Base-by-base conservation (phyloP, 2,888 invertebrate species). In the Ichneumoninae sp. region DNA sequence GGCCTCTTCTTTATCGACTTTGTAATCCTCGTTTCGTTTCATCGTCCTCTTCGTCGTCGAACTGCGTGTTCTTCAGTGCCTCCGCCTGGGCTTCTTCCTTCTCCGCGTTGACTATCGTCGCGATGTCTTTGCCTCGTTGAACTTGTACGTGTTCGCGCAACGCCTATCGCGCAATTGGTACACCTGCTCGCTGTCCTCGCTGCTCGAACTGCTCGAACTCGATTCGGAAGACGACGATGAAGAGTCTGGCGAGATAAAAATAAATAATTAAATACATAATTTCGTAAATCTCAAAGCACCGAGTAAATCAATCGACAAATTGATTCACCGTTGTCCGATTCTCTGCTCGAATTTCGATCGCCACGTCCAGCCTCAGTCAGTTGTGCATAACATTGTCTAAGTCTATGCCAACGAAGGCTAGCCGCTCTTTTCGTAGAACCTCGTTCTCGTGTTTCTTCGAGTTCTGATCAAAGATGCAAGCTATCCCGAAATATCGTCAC, bases 91-190 rank as follows among this genome's bases (percentile, higher is more conserved):
- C 92, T 91, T 96, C 96, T 88, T 97, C 97, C 88, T 96, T 96
- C 73, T 96, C 96, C 87, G 97, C 97, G 81, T 94, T 94, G 1
- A 97, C 96, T 87, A 98, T 98, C 75, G 98, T 98, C n/a, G 97
- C 96, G 89, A 98, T 98, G 93, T 98, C 98, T 93, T 98, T 98
- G 0, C 98, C 93, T 99, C 99, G 92, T 98, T 97, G 89, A 98
- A 97, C 86, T 97, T 96, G 91, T 97, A 97, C 79, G 98, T 97
- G 87, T 97, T 97, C 65, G 97, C 96, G 91, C 97, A 96, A 0
- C 96, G 95, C 22, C 98, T 95, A 89, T 97, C 97, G 22, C 98
- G 95, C 89, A 98, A 94, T 83, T 98, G 96, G 94, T 98, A 98
- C 89, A 98, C 97, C 13, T 97, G 98, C 88, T 96, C 96, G 79